A percentile compares a stretch with the other conserved stretches of the same genome.
Evolutionary conservation across 2,113 vertebrate genomes (phyloP).

Genomic region (Barbus barbus): DNA sequence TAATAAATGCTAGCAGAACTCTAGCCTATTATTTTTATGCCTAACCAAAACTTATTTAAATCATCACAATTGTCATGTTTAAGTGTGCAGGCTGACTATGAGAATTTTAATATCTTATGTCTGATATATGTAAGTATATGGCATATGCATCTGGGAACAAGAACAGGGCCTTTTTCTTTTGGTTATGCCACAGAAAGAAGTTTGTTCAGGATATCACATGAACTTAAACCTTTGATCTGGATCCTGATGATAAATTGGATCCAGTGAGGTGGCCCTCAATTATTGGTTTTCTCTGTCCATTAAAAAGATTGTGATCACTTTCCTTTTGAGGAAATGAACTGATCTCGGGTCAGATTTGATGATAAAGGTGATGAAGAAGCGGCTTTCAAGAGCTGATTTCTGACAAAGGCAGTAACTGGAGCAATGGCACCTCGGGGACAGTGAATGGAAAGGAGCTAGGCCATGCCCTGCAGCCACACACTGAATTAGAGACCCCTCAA

Average conservation of each 20-base stretch:
- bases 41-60: background rate
- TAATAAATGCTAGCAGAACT: background rate
- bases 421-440: slow-evolving; percentile 53
- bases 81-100: background rate
- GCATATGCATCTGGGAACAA: background rate
- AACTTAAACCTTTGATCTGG: background rate
- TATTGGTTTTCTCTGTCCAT: background rate
- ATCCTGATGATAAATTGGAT: background rate
- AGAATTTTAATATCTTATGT: background rate
- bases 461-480: slow-evolving; percentile 48
- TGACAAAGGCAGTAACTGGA: slow-evolving; percentile 52
- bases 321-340: background rate
- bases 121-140: background rate
- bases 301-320: slow-evolving; percentile 31
- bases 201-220: background rate
- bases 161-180: background rate
- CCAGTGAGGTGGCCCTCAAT: background rate
- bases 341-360: slow-evolving; percentile 13
- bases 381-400: slow-evolving; percentile 43
- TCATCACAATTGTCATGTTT: background rate
- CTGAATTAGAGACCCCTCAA: slow-evolving; percentile 53
- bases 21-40: background rate
- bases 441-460: slow-evolving; percentile 42
- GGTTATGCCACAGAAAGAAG: background rate
- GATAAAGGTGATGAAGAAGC: slow-evolving; percentile 34